Evolutionary conservation across 2,888 invertebrate genomes (phyloP).

Genomic region (Scaptomyza tumidula): DNA sequence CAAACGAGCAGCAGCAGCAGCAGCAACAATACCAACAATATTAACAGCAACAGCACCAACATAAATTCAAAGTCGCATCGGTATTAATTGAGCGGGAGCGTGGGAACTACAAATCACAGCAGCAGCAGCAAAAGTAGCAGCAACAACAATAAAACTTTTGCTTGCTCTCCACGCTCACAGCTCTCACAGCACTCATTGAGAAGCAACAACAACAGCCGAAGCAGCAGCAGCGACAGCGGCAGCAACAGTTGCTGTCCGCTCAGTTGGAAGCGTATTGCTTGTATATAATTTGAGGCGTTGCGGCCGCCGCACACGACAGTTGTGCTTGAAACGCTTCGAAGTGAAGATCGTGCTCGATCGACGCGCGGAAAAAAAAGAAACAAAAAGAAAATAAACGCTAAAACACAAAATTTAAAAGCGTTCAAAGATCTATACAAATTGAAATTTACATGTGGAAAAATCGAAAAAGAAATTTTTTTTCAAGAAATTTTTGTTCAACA

Average conservation of each 20-base stretch:
- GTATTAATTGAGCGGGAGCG: slow-evolving; percentile 66
- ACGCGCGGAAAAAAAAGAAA: slow-evolving; percentile 44
- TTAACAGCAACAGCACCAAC: slow-evolving; percentile 36
- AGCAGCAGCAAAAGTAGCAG: slow-evolving; percentile 20
- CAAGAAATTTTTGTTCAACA: slow-evolving; percentile 50
- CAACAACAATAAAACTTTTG: slow-evolving; percentile 30
- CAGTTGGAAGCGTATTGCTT: slow-evolving; percentile 26
- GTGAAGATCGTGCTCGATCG: slow-evolving; percentile 81
- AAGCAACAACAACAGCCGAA: slow-evolving; percentile 19
- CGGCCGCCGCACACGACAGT: slow-evolving; percentile 76
- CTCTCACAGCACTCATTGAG: slow-evolving; percentile 50
- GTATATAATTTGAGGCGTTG: slow-evolving; percentile 69
- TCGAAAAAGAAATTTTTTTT: slow-evolving; percentile 59
- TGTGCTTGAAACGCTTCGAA: slow-evolving; percentile 83
- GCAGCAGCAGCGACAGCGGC: slow-evolving; percentile 18
- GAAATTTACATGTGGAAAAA: slow-evolving; percentile 37
- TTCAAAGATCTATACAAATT: slow-evolving; percentile 33
- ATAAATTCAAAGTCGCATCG: slow-evolving; percentile 70
- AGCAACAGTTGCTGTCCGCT: slow-evolving; percentile 43
- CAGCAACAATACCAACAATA: slow-evolving; percentile 28
- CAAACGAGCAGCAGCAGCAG: slow-evolving; percentile 26
- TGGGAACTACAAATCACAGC: slow-evolving; percentile 73
- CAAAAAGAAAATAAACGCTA: slow-evolving; percentile 25
- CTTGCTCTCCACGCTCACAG: slow-evolving; percentile 57
- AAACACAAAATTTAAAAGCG: slow-evolving; percentile 23